Evolutionary conservation across 2,888 invertebrate species (phyloP).

Genomic region (Chrysolina oricalcia): DNA sequence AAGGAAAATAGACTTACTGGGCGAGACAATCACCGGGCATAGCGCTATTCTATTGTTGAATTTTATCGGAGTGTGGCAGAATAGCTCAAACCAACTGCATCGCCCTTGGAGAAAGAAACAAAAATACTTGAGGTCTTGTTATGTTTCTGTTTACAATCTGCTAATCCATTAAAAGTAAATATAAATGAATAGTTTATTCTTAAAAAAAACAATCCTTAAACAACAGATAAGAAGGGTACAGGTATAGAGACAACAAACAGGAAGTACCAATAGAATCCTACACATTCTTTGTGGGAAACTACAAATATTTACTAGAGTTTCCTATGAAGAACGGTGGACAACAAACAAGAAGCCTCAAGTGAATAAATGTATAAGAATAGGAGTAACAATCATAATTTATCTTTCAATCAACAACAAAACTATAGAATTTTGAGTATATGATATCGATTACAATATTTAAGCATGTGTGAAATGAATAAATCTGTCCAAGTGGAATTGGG

Average conservation of each 20-base stretch:
- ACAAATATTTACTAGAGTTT: constrained; percentile 1
- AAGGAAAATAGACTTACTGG: constrained; percentile 62
- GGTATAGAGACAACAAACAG: constrained; percentile 4
- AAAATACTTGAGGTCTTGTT: constrained; percentile 8
- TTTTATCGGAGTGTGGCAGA: constrained; percentile 70
- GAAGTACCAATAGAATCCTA: not conserved
- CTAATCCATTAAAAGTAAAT: not conserved
- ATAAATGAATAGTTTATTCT: not conserved
- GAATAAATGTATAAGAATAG: too few relatives aligned
- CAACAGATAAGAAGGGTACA: not conserved
- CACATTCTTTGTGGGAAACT: constrained; percentile 3
- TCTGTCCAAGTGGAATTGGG: too few relatives aligned
- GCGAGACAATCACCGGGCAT: constrained; percentile 67
- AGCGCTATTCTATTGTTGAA: constrained; percentile 69
- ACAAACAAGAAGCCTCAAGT: not conserved
- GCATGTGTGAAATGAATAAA: too few relatives aligned
- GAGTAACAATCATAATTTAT: too few relatives aligned
- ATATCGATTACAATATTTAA: too few relatives aligned
- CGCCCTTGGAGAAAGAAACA: constrained; percentile 43
- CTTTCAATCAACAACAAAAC: too few relatives aligned
- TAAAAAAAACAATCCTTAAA: not conserved
- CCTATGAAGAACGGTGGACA: not conserved
- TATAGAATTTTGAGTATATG: too few relatives aligned
- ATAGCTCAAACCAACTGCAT: constrained; percentile 67
- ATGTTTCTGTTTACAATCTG: constrained; percentile 1